Base-by-base conservation (phyloP, 2,797 vertebrate genomes). In the Urocyon cinereoargenteus region DNA sequence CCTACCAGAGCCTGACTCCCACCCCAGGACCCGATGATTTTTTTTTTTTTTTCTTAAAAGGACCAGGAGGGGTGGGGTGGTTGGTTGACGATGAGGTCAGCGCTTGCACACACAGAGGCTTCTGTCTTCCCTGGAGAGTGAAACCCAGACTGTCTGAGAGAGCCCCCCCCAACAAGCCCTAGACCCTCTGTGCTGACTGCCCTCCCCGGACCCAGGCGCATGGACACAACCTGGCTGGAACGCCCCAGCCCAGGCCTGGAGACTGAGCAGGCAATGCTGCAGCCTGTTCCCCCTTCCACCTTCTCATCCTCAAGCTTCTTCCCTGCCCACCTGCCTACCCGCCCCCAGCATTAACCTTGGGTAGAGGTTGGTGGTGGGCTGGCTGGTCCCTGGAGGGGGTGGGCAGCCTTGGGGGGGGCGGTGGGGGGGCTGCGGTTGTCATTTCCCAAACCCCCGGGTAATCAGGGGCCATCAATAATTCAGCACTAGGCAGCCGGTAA, bases 391-490 rank as follows among this genome's bases (percentile, higher is more conserved):
- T 79, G 59, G 97, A 97, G 97, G 92, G 85, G 96, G 82, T 97
- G 96, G 97, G 96, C 91, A 97, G 97, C 90, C 93, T 59, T 49
- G 73, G 88, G 88, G 77, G 83, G 91, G 72, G 40, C 11, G 40
- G 26, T 2, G 34, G 79, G 83, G 97, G 94, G 94, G 94, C 93
- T 93, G 90, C 68, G 97, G 98, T 98, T 98, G 98, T 98, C 98
- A 98, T 98, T 98, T 98, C 98, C 98, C 98, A 98, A 98, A 98
- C 98, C 98, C 98, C 98, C 96, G 98, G 98, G 98, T 98, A 98
- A 98, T 98, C 98, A 98, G 94, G 97, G 98, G 91, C 97, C 97
- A 98, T 98, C 98, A 98, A 98, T 98, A 98, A 98, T 98, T 98
- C 98, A 98, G 98, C 96, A 98, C 97, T 53, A 98, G 88, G 95